Evolutionary conservation across 64 coral and sea anemone species (phyloP).

Genomic region (Montipora foliosa): DNA sequence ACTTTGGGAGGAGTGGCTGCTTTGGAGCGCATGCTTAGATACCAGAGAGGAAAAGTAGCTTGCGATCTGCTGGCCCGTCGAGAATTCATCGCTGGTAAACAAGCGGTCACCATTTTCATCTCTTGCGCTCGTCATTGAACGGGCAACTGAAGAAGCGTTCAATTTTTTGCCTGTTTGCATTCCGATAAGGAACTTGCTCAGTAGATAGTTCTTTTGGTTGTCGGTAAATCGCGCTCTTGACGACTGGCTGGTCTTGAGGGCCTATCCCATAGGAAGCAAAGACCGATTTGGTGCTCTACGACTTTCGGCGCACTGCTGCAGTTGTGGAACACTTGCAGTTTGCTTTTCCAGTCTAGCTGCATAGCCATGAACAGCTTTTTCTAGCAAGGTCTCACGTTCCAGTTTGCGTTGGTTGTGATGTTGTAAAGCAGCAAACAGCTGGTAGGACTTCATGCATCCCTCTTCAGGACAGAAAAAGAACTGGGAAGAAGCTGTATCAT

Average conservation of each 20-base stretch:
- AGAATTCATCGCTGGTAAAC: slow-evolving; percentile 16
- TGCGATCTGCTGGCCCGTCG: not conserved
- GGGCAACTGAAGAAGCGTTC: slow-evolving; percentile 21
- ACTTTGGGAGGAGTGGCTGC: not conserved
- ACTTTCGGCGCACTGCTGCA: slow-evolving; percentile 1
- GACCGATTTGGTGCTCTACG: no score
- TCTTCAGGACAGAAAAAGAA: slow-evolving; percentile 49
- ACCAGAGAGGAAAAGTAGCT: not conserved
- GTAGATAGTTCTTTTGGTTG: slow-evolving; percentile 28
- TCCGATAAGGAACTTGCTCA: slow-evolving; percentile 35
- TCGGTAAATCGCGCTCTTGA: slow-evolving; percentile 34
- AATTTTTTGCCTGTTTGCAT: slow-evolving; percentile 29
- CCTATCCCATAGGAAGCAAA: not conserved
- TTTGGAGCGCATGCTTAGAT: not conserved
- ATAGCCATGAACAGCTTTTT: slow-evolving; percentile 8
- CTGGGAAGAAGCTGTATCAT: not conserved
- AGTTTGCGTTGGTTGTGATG: slow-evolving; percentile 22
- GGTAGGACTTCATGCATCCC: slow-evolving; percentile 51
- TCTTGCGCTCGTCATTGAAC: slow-evolving; percentile 33
- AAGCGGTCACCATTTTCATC: slow-evolving; percentile 20
- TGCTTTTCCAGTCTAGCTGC: not conserved
- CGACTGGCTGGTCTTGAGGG: not conserved
- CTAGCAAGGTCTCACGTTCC: slow-evolving; percentile 54
- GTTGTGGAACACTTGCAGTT: not conserved
- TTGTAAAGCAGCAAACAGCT: slow-evolving; percentile 29